Evolutionary conservation across 2,888 invertebrate genomes (phyloP).

Genomic region (Tetranychus piercei): DNA sequence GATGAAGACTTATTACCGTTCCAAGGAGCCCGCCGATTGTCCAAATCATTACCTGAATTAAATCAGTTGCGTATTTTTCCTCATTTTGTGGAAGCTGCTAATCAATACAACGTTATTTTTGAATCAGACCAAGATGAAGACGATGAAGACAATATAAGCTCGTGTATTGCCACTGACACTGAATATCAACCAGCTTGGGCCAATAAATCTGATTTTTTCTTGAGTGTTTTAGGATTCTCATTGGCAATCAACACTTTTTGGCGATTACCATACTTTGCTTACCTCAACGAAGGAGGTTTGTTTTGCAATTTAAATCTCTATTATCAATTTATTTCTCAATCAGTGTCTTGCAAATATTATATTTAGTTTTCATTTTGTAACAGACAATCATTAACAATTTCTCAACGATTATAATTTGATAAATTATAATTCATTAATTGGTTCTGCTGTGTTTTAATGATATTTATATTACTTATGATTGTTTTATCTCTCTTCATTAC

Average conservation of each 20-base stretch:
- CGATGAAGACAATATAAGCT: conserved; percentile 9
- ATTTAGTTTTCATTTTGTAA: neutral
- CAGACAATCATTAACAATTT: too few relatives aligned
- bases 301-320: neutral
- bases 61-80: conserved; percentile 6
- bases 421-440: too few relatives aligned
- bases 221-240: conserved; percentile 71
- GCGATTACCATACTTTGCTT: conserved; percentile 66
- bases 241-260: conserved; percentile 75
- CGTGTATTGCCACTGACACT: conserved; percentile 9
- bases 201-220: conserved; percentile 68
- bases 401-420: too few relatives aligned
- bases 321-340: neutral
- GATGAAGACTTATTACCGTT: conserved; percentile 6
- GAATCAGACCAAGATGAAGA: conserved; percentile 8
- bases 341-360: neutral
- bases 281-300: conserved; percentile 33
- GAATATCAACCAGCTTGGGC: conserved; percentile 42
- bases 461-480: neutral
- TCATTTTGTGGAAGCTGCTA: conserved; percentile 2
- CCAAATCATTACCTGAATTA: conserved; percentile 14
- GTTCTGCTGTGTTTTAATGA: neutral
- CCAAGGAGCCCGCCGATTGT: neutral
- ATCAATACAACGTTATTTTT: conserved; percentile 1
- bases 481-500: neutral